Evolutionary conservation across 2,888 invertebrate species (phyloP), one percentile per base, ranked within the genome.

Genomic region (Nezara viridula): DNA sequence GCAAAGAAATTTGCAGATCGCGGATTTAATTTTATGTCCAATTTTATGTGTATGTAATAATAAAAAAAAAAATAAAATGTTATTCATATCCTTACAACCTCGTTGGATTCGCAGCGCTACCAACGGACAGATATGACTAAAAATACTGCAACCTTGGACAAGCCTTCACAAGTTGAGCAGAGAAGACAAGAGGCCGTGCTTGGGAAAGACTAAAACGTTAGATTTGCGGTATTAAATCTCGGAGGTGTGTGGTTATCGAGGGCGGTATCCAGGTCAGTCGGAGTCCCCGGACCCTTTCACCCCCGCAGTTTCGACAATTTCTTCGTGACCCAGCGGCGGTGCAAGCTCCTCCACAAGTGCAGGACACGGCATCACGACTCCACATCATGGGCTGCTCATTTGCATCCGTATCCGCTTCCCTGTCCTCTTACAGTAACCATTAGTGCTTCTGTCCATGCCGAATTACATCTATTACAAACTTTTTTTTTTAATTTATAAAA

Each of bases 291-390:
- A 55, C 73, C 77, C 77, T 40, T 77, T 77, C 40, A 40, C 40
- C 77, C 77, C 77, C 77, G 40, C 21, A 77, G 77, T 77, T 77
- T 77, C 77, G 77, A 77, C 77, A 77, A 77, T 77, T 77, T 40
- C 40, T 24, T 77, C 77, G 77, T 77, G 77, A 77, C 40, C 40
- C 37, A 77, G 77, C 24, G 12, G 77, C 77, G 40, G 16, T 40
- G 40, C 40, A 77, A 40, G 77, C 77, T 77, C 40, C 40, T 77
- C 77, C 27, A 16, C 77, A 77, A 77, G 77, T 77, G 40, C 77
- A 77, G 77, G 37, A 40, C 40, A 77, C 21, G 21, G 19, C 2
- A 19, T 77, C 77, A 77, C 77, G 77, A 77, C 77, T 37, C 24
- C 37, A 9, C 12, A 12, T 77, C 40, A 37, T 77, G 77, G 21